A percentile compares a stretch with the other conserved stretches of the same genome.
Conservation (phyloP, 2,113 vertebrate genomes). For the Euleptes europaea region DNA sequence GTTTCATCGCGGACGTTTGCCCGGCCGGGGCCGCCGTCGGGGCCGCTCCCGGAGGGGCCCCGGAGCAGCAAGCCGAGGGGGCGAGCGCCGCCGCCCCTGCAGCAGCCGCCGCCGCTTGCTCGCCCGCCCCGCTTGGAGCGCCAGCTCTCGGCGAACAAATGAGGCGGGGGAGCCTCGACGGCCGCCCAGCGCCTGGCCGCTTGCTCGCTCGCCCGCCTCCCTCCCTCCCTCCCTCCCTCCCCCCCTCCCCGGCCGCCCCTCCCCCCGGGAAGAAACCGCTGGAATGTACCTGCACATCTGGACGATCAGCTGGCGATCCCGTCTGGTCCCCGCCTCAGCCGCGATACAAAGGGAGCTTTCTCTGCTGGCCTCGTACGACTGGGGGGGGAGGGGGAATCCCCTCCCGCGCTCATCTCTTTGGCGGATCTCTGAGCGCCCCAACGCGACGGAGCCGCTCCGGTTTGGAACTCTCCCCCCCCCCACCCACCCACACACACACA, state of each 20-base stretch:
- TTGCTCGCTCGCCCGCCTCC: too few species aligned
- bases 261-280: conserved; percentile 2
- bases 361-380: background rate
- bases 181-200: background rate
- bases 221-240: background rate
- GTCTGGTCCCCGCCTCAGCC: background rate
- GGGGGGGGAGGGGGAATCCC: too few species aligned
- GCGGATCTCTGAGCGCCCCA: background rate
- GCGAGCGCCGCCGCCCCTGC: background rate
- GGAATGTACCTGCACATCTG: background rate
- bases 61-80: background rate
- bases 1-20: background rate
- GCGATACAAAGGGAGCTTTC: conserved; percentile 55
- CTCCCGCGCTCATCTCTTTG: too few species aligned
- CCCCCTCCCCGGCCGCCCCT: too few species aligned
- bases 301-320: background rate
- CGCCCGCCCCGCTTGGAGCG: too few species aligned
- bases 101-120: too few species aligned
- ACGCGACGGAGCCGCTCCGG: background rate
- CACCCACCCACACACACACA: too few species aligned
- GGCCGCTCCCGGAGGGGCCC: too few species aligned
- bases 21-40: background rate
- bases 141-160: conserved; percentile 3
- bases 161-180: background rate
- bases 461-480: background rate